Evolutionary conservation across 2,888 invertebrate species (phyloP).

Genomic region (Lordiphosa fenestrarum): DNA sequence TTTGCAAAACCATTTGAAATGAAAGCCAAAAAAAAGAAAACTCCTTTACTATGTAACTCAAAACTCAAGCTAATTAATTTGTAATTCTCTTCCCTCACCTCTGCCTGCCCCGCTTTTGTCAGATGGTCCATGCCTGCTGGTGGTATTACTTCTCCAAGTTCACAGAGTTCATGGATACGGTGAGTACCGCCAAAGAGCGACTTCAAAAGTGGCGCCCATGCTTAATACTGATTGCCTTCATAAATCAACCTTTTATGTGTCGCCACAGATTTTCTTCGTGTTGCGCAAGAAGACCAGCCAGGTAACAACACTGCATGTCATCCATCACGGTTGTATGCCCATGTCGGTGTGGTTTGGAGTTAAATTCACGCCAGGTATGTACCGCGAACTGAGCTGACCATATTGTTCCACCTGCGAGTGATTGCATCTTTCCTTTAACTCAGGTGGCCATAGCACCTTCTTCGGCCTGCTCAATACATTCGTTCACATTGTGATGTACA

Average conservation of each 20-base stretch:
- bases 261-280: conserved; percentile 92
- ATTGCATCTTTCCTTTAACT: conserved; percentile 1
- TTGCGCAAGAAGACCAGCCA: conserved; percentile 96
- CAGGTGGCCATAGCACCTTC: conserved; percentile 97
- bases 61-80: conserved; percentile 6
- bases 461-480: conserved; percentile 96
- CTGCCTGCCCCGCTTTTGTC: conserved; percentile 49
- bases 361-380: conserved; percentile 92
- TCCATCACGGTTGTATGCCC: conserved; percentile 98
- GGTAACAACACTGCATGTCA: conserved; percentile 95
- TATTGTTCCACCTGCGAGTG: background rate
- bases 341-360: conserved; percentile 99
- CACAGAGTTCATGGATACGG: conserved; percentile 97
- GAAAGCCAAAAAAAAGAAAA: conserved; percentile 14
- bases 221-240: conserved; percentile 12
- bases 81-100: conserved; percentile 6
- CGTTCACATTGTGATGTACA: conserved; percentile 98
- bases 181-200: conserved; percentile 82
- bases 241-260: conserved; percentile 42
- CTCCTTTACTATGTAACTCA: background rate
- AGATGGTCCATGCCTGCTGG: conserved; percentile 97
- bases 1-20: background rate
- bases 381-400: background rate
- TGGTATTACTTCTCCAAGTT: conserved; percentile 98
- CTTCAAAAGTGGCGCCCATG: conserved; percentile 1